These are phyloP conservation scores for Octomys mimax DNA, from an alignment of 2,797 vertebrate species.

Conservation along the genomic window DNA sequence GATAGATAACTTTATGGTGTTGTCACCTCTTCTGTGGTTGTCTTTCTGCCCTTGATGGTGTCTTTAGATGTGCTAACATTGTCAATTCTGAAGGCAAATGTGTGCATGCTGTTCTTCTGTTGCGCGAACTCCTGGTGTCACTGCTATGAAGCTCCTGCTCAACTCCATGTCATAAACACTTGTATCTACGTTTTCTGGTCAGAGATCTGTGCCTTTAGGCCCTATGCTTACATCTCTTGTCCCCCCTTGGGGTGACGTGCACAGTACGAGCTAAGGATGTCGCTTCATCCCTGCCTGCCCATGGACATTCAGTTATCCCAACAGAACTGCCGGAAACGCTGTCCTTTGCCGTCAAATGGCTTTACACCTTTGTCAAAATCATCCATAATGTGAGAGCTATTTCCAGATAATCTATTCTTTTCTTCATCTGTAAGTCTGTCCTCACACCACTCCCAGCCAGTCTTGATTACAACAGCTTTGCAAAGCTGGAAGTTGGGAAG, in stretches of 20 bases:
- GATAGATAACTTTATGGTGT: not conserved
- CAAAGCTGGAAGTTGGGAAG: not conserved
- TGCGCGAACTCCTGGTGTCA: not conserved
- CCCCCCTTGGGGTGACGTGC: not conserved
- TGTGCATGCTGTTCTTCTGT: not conserved
- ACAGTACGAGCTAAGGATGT: not conserved
- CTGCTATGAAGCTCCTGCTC: not conserved
- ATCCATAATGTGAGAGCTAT: not conserved
- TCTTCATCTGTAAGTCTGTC: not conserved
- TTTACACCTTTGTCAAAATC: not conserved
- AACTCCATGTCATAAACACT: not conserved
- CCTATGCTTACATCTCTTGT: not conserved
- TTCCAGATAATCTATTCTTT: not conserved
- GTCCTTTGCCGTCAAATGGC: not conserved
- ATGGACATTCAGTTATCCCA: not conserved
- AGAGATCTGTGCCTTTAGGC: not conserved
- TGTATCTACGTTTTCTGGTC: not conserved
- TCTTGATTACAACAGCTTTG: not conserved
- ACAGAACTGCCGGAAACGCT: not conserved
- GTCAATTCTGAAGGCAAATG: not conserved
- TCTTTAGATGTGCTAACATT: not conserved
- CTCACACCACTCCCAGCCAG: not conserved
- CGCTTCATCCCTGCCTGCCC: not conserved
- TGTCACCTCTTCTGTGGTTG: not conserved
- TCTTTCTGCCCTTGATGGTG: not conserved